Evolutionary conservation across 2,113 vertebrate genomes (phyloP).

Genomic region (Apeltes quadracus): DNA sequence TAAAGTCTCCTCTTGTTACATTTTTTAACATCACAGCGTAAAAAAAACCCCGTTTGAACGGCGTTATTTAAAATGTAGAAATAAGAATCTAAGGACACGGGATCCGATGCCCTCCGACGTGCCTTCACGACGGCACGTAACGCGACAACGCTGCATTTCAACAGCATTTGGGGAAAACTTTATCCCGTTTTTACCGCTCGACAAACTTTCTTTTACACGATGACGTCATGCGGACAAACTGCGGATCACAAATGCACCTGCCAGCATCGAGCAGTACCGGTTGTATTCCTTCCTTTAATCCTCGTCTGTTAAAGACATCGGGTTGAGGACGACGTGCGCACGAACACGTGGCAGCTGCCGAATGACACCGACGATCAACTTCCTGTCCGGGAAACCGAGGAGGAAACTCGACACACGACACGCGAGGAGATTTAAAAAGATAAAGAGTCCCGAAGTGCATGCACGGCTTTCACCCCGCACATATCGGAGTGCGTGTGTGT

Average conservation of each 20-base stretch:
- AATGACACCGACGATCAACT: background rate
- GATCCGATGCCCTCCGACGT: no score
- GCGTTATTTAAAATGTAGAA: background rate
- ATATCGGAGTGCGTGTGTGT: slow-evolving; percentile 3
- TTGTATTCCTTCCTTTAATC: background rate
- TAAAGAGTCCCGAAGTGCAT: background rate
- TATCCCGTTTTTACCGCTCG: background rate
- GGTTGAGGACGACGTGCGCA: no score
- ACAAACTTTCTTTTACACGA: background rate
- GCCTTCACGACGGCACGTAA: no score
- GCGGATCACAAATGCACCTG: background rate
- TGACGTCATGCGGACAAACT: background rate
- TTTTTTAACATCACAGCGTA: slow-evolving; percentile 10
- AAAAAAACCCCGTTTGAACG: background rate
- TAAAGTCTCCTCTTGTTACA: slow-evolving; percentile 16
- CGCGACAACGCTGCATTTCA: no score
- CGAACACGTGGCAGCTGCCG: background rate
- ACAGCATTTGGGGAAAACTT: background rate
- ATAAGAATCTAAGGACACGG: no score
- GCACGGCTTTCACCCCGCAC: slow-evolving; percentile 3
- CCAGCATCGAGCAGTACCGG: background rate
- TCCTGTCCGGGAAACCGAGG: background rate
- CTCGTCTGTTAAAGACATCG: background rate
- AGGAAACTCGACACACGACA: background rate
- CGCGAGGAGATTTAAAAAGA: background rate